Evolutionary conservation across 2,888 invertebrate genomes (phyloP), one percentile per base, ranked within the genome.

Genomic region (Rhagonycha fulva): DNA sequence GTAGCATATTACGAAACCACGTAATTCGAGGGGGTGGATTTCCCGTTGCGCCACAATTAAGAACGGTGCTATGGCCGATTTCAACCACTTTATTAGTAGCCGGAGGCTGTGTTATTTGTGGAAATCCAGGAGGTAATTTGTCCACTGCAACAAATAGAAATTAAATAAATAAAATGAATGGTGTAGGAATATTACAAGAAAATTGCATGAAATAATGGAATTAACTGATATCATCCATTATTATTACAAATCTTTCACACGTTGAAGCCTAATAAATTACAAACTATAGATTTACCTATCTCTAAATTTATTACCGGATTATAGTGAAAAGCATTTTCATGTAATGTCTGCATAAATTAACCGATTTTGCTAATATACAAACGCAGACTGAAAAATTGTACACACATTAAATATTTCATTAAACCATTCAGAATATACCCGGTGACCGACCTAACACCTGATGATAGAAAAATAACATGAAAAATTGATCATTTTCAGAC

Each of bases 51-150:
- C 94, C 92, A 89, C 99, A 99, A 63, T 94, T 93, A 84, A 99
- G 92, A 24, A 96, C 92, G 12, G 98, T 95, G 66, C 94, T 96
- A 88, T 97, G 96, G 14, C 97, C 98, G 81, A 96, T 97, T 89
- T 99, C 99, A 71, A 98, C 98, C 72, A 98, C 98, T 90, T 97
- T 96, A 79, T 97, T 96, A 75, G 97, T 94, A 78, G 93, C 93
- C 0, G 98, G 98, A 62, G 96, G 94, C 83, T 95, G 94, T 60
- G 94, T 93, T 86, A 97, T 95, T 86, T 92, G 91, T 68, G 99
- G 99, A 89, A 98, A 99, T 32, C 98, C 99, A 68, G 91, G 90
- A 1, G 99, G 98, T 79, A 96, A 91, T 88, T 95, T 95, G 85
- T 95, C 96, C 82, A 93, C 97, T 94, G 91, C 69, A 90, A 90